These are phyloP conservation scores for Neria commutata DNA, from an alignment of 2,888 invertebrate species.

Conservation along the genomic window DNA sequence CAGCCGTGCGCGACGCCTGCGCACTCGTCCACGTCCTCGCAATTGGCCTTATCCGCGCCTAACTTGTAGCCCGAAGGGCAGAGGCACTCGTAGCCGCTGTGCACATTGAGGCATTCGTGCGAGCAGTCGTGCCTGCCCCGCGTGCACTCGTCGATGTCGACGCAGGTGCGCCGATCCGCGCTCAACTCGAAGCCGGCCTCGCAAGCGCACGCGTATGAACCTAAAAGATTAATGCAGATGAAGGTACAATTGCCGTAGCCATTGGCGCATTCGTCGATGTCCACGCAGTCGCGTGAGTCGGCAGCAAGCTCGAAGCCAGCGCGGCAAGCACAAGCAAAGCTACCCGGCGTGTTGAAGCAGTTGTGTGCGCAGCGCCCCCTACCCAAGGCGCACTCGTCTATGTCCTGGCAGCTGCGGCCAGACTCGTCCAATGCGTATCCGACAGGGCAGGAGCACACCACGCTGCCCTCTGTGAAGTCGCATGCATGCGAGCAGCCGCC, in stretches of 20 bases:
- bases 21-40: slow-evolving; percentile 56
- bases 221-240: slow-evolving; percentile 67
- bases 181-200: slow-evolving; percentile 59
- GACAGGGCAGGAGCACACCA: slow-evolving; percentile 66
- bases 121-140: slow-evolving; percentile 61
- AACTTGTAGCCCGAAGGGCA: slow-evolving; percentile 65
- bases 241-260: slow-evolving; percentile 66
- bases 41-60: slow-evolving; percentile 47
- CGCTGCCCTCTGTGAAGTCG: slow-evolving; percentile 59
- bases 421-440: slow-evolving; percentile 64
- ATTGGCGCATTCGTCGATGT: slow-evolving; percentile 66
- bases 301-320: slow-evolving; percentile 57
- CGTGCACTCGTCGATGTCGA: slow-evolving; percentile 63
- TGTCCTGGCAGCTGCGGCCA: slow-evolving; percentile 60
- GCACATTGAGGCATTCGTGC: slow-evolving; percentile 64
- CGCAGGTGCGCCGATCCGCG: slow-evolving; percentile 56
- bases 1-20: slow-evolving; percentile 43
- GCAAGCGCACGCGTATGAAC: slow-evolving; percentile 64
- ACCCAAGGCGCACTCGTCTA: slow-evolving; percentile 64
- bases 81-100: slow-evolving; percentile 66
- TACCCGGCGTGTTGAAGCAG: slow-evolving; percentile 64
- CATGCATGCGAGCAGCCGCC: slow-evolving; percentile 64
- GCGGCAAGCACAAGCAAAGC: slow-evolving; percentile 64
- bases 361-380: slow-evolving; percentile 69
- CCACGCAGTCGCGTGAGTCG: slow-evolving; percentile 59